Evolutionary conservation across 2,113 vertebrate genomes (phyloP).

Genomic region (Ardeotis arabs): DNA sequence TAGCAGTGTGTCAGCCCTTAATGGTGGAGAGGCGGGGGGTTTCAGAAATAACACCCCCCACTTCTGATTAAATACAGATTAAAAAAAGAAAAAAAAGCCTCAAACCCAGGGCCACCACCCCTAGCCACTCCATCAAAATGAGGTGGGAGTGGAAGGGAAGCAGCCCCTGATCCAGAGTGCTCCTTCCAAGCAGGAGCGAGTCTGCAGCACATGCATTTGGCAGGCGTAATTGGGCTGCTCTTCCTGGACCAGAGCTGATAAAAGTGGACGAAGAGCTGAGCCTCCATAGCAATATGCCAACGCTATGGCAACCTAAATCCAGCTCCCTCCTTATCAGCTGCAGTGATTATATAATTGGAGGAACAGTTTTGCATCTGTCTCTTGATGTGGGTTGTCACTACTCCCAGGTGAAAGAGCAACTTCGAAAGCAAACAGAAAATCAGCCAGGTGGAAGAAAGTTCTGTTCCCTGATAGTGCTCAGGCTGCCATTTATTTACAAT

Average conservation of each 20-base stretch:
- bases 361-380: constrained; percentile 73
- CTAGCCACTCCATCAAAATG: not conserved
- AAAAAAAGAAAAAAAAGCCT: not conserved
- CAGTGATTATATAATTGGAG: constrained; percentile 84
- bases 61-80: not conserved
- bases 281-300: constrained; percentile 74
- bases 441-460: constrained; percentile 14
- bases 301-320: constrained; percentile 79
- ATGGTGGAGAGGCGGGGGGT: not conserved
- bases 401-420: constrained; percentile 68
- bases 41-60: not conserved
- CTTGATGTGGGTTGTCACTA: constrained; percentile 37
- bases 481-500: constrained; percentile 15
- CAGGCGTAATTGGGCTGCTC: not conserved
- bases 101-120: not conserved
- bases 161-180: not conserved
- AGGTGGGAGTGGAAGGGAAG: constrained; percentile 37
- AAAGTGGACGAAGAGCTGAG: constrained; percentile 61
- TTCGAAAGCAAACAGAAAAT: constrained; percentile 40
- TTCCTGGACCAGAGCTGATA: constrained; percentile 30
- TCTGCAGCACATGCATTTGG: not conserved
- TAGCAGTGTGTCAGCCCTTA: not conserved
- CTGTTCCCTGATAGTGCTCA: not conserved
- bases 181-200: not conserved
- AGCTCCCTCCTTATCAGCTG: constrained; percentile 74